Evolutionary conservation across 2,113 vertebrate species (phyloP).

Genomic region (Salminus brasiliensis): DNA sequence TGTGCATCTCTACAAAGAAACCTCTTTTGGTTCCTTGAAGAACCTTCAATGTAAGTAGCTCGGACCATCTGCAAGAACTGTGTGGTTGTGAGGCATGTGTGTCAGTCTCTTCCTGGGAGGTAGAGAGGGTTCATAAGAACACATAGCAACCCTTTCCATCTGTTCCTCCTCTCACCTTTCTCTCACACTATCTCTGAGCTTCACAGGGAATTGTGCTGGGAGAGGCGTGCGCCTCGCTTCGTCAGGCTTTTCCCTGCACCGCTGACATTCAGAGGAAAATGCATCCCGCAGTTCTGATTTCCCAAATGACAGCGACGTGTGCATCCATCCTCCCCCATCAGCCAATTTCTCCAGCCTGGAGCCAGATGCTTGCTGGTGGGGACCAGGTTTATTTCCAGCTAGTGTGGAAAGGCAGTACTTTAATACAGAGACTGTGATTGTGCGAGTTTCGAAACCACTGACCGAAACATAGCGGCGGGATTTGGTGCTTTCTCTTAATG

Average conservation of each 20-base stretch:
- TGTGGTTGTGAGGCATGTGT: neutral
- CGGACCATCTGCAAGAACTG: conserved; percentile 32
- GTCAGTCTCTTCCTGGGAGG: conserved; percentile 45
- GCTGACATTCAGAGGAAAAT: conserved; percentile 63
- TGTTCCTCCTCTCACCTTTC: conserved; percentile 73
- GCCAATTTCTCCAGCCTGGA: conserved; percentile 57
- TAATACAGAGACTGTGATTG: conserved; percentile 4
- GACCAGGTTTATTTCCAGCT: conserved; percentile 63
- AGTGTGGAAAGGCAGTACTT: neutral
- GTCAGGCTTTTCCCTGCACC: conserved; percentile 62
- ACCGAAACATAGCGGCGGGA: neutral
- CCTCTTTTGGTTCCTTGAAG: no score
- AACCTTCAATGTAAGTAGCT: neutral
- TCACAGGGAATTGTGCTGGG: conserved; percentile 66
- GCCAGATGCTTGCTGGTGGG: conserved; percentile 55
- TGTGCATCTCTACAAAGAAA: no score
- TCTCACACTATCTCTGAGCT: conserved; percentile 53
- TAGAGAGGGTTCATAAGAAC: conserved; percentile 43
- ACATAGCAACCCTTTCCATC: conserved; percentile 67
- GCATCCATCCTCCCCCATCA: conserved; percentile 65
- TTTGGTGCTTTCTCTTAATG: conserved; percentile 1
- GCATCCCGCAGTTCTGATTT: conserved; percentile 70
- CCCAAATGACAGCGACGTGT: conserved; percentile 63
- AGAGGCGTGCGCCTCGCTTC: conserved; percentile 62
- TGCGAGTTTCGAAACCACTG: neutral